Conservation (phyloP, 2,797 vertebrate genomes). For the Pangasius larnaudii region DNA sequence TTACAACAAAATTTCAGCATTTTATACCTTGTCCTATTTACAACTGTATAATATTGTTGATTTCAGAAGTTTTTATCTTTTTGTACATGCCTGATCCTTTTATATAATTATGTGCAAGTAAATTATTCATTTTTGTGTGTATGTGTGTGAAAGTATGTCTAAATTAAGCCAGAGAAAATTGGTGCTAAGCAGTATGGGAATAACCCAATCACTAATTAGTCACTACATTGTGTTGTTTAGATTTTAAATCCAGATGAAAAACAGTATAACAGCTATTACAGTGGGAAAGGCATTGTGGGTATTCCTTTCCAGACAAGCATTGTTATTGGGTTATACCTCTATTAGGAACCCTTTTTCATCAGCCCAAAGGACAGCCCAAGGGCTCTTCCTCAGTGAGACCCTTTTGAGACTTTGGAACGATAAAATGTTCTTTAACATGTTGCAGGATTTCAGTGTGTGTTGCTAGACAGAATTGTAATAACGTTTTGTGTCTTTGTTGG, state of each 20-base stretch:
- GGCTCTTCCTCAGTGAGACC: constrained; percentile 35
- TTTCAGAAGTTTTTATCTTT: constrained; percentile 56
- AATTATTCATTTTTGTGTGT: constrained; percentile 58
- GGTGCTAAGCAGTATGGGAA: constrained; percentile 52
- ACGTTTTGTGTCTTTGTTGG: constrained; percentile 64
- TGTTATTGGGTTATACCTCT: constrained; percentile 9
- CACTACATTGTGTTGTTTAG: constrained; percentile 23
- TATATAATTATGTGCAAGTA: constrained; percentile 60
- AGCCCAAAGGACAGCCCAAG: constrained; percentile 34
- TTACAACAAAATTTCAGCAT: constrained; percentile 27
- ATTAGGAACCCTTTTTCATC: constrained; percentile 9
- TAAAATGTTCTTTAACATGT: constrained; percentile 43
- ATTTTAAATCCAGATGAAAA: constrained; percentile 18
- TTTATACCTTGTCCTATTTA: constrained; percentile 40
- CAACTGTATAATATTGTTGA: constrained; percentile 48
- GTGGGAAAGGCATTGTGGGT: constrained; percentile 1
- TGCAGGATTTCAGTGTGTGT: constrained; percentile 56
- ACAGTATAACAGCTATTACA: constrained; percentile 21
- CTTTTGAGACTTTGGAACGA: constrained; percentile 33
- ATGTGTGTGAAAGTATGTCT: constrained; percentile 30
- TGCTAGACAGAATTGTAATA: constrained; percentile 59
- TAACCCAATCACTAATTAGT: constrained; percentile 28
- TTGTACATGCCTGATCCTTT: constrained; percentile 59
- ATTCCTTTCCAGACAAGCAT: constrained; percentile 26
- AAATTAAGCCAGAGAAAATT: constrained; percentile 44